Evolutionary conservation across 2,113 vertebrate species (phyloP).

Genomic region (Oreochromis aureus): DNA sequence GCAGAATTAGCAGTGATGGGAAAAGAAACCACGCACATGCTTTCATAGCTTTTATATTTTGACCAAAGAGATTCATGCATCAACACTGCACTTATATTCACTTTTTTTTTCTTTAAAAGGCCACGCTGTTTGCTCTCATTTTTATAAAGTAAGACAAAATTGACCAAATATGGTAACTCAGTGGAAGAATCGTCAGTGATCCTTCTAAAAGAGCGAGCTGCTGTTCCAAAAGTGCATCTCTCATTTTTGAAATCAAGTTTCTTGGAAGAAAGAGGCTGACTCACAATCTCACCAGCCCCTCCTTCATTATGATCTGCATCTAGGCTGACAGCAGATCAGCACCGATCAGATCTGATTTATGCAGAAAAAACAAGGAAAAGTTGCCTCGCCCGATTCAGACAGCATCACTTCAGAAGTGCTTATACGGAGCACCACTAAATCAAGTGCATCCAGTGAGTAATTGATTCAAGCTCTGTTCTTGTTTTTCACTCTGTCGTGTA

Average conservation of each 20-base stretch:
- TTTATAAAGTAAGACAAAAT: neutral
- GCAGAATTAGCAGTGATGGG: neutral
- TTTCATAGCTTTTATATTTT: neutral
- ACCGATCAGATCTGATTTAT: conserved; percentile 8
- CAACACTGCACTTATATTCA: neutral
- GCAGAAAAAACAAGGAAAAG: neutral
- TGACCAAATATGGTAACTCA: neutral
- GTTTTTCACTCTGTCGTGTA: conserved; percentile 1
- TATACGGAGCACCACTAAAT: conserved; percentile 5
- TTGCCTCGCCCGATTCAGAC: neutral
- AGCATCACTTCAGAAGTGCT: conserved; percentile 22
- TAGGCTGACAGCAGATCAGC: conserved; percentile 14
- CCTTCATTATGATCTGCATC: neutral
- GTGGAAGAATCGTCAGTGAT: neutral
- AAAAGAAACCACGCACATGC: neutral
- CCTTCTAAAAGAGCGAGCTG: neutral
- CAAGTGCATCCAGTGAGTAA: conserved; percentile 12
- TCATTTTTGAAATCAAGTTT: neutral
- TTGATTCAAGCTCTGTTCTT: conserved; percentile 33
- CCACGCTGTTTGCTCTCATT: neutral
- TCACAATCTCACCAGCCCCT: conserved; percentile 3
- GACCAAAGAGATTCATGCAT: neutral
- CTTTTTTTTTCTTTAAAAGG: neutral
- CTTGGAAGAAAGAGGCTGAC: neutral
- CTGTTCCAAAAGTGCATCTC: neutral